These are phyloP conservation scores for Anodontia alba DNA, from an alignment of 2,888 invertebrate species.

Conservation along the genomic window DNA sequence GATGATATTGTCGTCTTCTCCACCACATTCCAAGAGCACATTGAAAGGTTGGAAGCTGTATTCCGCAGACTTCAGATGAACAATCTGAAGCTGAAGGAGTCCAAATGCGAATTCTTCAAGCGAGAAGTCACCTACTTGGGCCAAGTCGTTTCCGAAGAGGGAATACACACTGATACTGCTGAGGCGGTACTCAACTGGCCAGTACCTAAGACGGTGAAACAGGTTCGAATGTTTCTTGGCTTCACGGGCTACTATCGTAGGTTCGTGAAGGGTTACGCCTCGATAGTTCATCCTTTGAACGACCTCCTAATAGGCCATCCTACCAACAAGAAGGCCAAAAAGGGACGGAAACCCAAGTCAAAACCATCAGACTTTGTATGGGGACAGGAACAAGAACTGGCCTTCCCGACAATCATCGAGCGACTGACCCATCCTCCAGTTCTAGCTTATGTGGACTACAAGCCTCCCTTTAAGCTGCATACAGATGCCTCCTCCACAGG, in stretches of 20 bases:
- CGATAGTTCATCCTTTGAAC: not conserved
- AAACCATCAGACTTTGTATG: not conserved
- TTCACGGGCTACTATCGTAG: slow-evolving; percentile 24
- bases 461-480: slow-evolving; percentile 2
- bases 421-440: not conserved
- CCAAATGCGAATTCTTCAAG: slow-evolving; percentile 19
- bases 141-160: slow-evolving; percentile 4
- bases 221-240: slow-evolving; percentile 17
- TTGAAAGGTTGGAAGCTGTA: slow-evolving; percentile 13
- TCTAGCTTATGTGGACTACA: slow-evolving; percentile 8
- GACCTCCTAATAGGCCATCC: slow-evolving; percentile 1
- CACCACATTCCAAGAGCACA: not conserved
- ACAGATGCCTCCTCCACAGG: slow-evolving; percentile 1
- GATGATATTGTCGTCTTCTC: too few relatives aligned
- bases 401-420: not conserved
- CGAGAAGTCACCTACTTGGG: slow-evolving; percentile 12
- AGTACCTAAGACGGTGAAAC: slow-evolving; percentile 17
- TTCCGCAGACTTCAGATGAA: not conserved
- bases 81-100: slow-evolving; percentile 24
- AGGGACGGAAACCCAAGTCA: not conserved
- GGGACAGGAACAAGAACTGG: not conserved
- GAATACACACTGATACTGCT: not conserved
- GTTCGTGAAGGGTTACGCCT: too few relatives aligned
- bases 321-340: slow-evolving; percentile 9
- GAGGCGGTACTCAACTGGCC: slow-evolving; percentile 20